Evolutionary conservation across 2,888 invertebrate species (phyloP).

Genomic region (Acanthococcus lagerstroemiae): DNA sequence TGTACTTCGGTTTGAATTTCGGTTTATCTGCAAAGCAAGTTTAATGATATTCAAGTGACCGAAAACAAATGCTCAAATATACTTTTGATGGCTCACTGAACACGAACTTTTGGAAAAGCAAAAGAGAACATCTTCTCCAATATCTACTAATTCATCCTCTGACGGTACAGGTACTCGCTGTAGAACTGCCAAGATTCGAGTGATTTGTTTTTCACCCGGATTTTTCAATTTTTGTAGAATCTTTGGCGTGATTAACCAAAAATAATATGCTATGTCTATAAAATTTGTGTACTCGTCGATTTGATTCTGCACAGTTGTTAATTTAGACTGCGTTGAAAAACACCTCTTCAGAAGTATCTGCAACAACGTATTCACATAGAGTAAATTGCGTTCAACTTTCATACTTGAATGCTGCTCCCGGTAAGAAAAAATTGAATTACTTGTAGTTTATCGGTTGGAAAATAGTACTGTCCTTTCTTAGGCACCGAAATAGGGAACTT

Average conservation of each 20-base stretch:
- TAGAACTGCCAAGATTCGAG: slow-evolving; percentile 3
- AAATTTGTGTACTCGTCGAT: slow-evolving; percentile 32
- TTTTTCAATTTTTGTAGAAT: slow-evolving; percentile 9
- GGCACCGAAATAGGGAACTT: slow-evolving; percentile 52
- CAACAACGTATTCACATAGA: neutral
- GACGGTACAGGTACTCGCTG: slow-evolving; percentile 20
- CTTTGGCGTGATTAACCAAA: slow-evolving; percentile 6
- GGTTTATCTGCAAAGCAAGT: slow-evolving; percentile 21
- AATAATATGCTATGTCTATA: slow-evolving; percentile 24
- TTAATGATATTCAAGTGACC: neutral
- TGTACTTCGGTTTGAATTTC: slow-evolving; percentile 23
- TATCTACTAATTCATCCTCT: slow-evolving; percentile 15
- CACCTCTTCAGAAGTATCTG: slow-evolving; percentile 10
- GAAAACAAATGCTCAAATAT: neutral
- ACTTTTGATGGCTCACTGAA: neutral
- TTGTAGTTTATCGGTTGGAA: slow-evolving; percentile 58
- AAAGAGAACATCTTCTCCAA: slow-evolving; percentile 4
- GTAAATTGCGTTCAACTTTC: no score
- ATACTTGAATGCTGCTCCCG: no score
- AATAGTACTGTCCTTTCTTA: slow-evolving; percentile 41
- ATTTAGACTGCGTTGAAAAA: neutral
- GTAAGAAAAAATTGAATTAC: slow-evolving; percentile 38
- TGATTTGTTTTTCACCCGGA: neutral
- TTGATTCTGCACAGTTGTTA: neutral
- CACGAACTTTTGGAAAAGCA: slow-evolving; percentile 19